Conservation (phyloP, 1,140 invertebrate genomes). For the Drosophila kikkawai region DNA sequence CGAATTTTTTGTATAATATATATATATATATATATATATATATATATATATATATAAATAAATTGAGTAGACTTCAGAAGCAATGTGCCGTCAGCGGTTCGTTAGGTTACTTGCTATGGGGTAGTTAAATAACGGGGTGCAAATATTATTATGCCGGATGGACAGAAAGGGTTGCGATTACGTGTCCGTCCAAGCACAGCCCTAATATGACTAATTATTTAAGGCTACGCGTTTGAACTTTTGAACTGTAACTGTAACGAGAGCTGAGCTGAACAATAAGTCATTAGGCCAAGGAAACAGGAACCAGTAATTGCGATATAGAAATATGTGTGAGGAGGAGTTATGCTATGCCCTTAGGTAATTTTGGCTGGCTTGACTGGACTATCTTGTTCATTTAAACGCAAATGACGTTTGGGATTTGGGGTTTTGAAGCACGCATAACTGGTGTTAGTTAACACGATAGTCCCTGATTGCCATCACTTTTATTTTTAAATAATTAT, state of each 20-base stretch:
- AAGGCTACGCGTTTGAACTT: slow-evolving; percentile 60
- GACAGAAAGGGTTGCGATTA: slow-evolving; percentile 44
- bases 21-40: too few species aligned
- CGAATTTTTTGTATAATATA: too few species aligned
- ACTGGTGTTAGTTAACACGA: slow-evolving; percentile 10
- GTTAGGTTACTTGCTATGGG: slow-evolving; percentile 56
- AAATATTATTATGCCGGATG: slow-evolving; percentile 32
- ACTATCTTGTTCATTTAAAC: slow-evolving; percentile 65
- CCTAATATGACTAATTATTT: slow-evolving; percentile 74
- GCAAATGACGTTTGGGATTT: slow-evolving; percentile 73
- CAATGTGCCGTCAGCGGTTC: slow-evolving; percentile 51
- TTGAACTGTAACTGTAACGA: slow-evolving; percentile 19
- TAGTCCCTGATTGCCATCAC: slow-evolving; percentile 48
- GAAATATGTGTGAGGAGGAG: not conserved
- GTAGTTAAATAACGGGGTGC: slow-evolving; percentile 34
- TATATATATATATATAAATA: not conserved
- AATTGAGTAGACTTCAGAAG: not conserved
- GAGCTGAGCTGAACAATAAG: slow-evolving; percentile 60
- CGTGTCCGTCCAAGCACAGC: slow-evolving; percentile 9
- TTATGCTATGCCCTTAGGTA: slow-evolving; percentile 6
- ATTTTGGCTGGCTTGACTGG: slow-evolving; percentile 1
- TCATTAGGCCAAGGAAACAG: slow-evolving; percentile 61
- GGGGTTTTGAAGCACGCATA: slow-evolving; percentile 2
- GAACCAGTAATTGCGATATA: slow-evolving; percentile 9
- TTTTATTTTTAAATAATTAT: not conserved